Evolutionary conservation across 1,140 invertebrate genomes (phyloP).

Genomic region (Orussus abietinus): DNA sequence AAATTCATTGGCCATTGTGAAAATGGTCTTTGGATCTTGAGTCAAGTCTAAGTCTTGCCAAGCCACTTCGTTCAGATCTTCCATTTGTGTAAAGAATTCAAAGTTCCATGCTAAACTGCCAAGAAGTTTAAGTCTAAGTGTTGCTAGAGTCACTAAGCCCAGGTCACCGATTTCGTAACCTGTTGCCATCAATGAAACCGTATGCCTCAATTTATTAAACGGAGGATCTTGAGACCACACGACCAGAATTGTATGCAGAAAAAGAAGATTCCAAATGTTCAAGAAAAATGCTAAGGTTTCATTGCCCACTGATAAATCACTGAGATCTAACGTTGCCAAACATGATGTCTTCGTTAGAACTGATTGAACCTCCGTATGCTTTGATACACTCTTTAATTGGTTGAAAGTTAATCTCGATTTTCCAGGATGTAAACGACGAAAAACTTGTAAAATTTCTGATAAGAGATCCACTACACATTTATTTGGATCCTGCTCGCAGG

Average conservation of each 20-base stretch:
- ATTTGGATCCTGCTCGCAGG: constrained; percentile 37
- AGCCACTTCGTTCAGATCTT: constrained; percentile 40
- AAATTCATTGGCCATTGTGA: constrained; percentile 41
- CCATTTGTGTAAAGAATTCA: constrained; percentile 26
- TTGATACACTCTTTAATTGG: constrained; percentile 18
- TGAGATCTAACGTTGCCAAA: constrained; percentile 35
- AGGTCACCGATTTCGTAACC: constrained; percentile 45
- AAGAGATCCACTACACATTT: constrained; percentile 37
- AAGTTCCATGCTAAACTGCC: constrained; percentile 22
- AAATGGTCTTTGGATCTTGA: constrained; percentile 39
- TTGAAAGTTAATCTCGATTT: constrained; percentile 17
- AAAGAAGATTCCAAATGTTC: constrained; percentile 45
- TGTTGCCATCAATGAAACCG: constrained; percentile 32
- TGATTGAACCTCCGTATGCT: constrained; percentile 20
- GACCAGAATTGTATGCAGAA: constrained; percentile 32
- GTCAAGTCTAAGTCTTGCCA: constrained; percentile 44
- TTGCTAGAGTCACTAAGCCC: constrained; percentile 39
- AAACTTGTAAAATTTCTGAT: constrained; percentile 24
- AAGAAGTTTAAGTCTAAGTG: constrained; percentile 37
- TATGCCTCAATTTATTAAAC: constrained; percentile 26
- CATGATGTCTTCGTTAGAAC: constrained; percentile 34
- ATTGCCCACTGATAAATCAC: constrained; percentile 39
- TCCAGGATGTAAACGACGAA: constrained; percentile 17
- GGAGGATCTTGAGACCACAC: constrained; percentile 30
- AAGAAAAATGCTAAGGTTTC: constrained; percentile 44